Percentiles rank a stretch among this genome's conserved stretches.
Evolutionary conservation across 1,140 invertebrate genomes (phyloP).

Genomic region (Bombus vancouverensis): DNA sequence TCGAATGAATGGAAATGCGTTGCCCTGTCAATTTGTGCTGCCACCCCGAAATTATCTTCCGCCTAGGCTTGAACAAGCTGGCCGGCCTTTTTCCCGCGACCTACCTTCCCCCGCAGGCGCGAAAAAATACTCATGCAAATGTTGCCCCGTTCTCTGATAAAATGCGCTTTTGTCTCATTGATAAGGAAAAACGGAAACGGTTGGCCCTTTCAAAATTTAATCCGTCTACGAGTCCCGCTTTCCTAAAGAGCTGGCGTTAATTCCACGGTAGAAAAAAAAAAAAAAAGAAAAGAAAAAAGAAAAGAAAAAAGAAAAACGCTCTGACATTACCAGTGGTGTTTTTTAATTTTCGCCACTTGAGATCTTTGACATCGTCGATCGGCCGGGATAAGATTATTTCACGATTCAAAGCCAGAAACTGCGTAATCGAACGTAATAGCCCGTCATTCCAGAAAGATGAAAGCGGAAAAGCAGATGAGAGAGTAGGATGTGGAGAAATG

Average conservation of each 20-base stretch:
- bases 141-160: not conserved
- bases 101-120: not conserved
- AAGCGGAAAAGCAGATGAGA: conserved; percentile 5
- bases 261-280: not conserved
- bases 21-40: conserved; percentile 81
- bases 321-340: too few species aligned
- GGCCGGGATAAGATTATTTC: not conserved
- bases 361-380: conserved; percentile 9
- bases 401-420: not conserved
- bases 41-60: conserved; percentile 79
- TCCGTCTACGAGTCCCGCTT: not conserved
- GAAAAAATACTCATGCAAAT: conserved; percentile 11
- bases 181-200: not conserved
- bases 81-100: not conserved
- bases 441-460: conserved; percentile 7
- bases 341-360: not conserved
- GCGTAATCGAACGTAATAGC: conserved; percentile 33
- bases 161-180: not conserved
- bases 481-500: not conserved
- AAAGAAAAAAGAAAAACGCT: too few species aligned
- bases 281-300: too few species aligned
- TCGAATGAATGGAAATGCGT: conserved; percentile 81
- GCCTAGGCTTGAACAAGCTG: conserved; percentile 38
- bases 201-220: not conserved
- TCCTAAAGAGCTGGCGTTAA: not conserved